Conservation (phyloP, 2,888 invertebrate genomes). For the Tiphia femorata region DNA sequence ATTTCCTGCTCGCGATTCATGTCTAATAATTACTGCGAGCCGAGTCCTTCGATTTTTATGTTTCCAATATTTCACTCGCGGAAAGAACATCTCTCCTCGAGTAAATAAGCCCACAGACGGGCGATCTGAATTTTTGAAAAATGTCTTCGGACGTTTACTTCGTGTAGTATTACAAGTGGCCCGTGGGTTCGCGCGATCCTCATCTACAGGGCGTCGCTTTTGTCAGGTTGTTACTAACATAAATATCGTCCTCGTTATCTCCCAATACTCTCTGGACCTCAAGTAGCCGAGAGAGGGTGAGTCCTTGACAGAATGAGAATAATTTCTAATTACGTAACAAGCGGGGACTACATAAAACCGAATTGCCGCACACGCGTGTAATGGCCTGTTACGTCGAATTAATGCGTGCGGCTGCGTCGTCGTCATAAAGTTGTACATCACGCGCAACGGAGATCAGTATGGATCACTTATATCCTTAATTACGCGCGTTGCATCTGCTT, state of each 20-base stretch:
- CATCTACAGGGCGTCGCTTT: too few species aligned
- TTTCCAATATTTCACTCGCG: slow-evolving; percentile 9
- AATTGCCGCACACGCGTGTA: not conserved
- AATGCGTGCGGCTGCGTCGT: not conserved
- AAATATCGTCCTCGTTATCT: not conserved
- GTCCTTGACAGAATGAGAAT: too few species aligned
- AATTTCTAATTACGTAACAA: not conserved
- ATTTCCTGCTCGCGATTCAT: too few species aligned
- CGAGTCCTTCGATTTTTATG: too few species aligned
- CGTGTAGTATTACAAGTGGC: too few species aligned
- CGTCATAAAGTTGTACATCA: not conserved
- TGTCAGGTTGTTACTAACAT: too few species aligned
- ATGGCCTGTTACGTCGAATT: not conserved
- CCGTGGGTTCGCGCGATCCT: too few species aligned
- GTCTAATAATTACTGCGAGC: too few species aligned
- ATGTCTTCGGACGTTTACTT: too few species aligned
- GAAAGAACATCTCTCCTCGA: not conserved
- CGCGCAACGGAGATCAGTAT: not conserved
- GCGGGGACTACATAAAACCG: not conserved
- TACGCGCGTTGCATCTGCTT: slow-evolving; percentile 25
- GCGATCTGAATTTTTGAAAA: too few species aligned
- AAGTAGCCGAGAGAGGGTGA: too few species aligned
- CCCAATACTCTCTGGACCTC: too few species aligned
- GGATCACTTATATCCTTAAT: slow-evolving; percentile 5
- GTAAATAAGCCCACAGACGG: not conserved